Evolutionary conservation across 2,113 vertebrate genomes (phyloP).

Genomic region (Nannobrachium achirus): DNA sequence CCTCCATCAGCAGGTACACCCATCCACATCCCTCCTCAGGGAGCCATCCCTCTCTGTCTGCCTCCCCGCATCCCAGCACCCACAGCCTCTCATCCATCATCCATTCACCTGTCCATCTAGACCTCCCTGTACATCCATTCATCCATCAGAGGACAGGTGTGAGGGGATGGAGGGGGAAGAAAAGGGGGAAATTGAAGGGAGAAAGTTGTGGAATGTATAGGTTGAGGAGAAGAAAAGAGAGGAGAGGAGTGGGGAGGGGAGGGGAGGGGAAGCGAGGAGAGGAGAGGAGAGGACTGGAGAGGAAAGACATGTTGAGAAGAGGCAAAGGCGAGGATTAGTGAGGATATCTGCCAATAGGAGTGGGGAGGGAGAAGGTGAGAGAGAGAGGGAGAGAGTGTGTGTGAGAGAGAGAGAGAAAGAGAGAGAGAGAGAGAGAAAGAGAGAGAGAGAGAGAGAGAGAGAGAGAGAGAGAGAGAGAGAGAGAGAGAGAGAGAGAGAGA

Average conservation of each 20-base stretch:
- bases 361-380: neutral
- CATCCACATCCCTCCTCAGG: slow-evolving; percentile 50
- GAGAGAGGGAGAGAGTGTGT: neutral
- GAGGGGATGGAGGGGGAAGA: slow-evolving; percentile 34
- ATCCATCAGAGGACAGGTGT: slow-evolving; percentile 57
- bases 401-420: slow-evolving; percentile 3
- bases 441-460: neutral
- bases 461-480: neutral
- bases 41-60: slow-evolving; percentile 60
- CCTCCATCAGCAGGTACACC: slow-evolving; percentile 75
- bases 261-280: neutral
- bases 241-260: neutral
- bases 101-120: slow-evolving; percentile 46
- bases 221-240: slow-evolving; percentile 21
- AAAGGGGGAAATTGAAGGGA: slow-evolving; percentile 16
- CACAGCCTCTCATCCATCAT: slow-evolving; percentile 66
- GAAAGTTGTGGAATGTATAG: neutral
- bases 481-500: slow-evolving; percentile 18
- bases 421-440: slow-evolving; percentile 1
- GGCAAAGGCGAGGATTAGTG: neutral
- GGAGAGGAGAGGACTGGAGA: too few relatives aligned
- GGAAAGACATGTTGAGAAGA: neutral
- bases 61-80: slow-evolving; percentile 31
- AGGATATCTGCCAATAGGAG: neutral
- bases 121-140: slow-evolving; percentile 45